Percentiles rank a stretch among this genome's conserved stretches.
These are phyloP conservation scores for Deroplatys truncata DNA, from an alignment of 2,888 invertebrate genomes.

Conservation along the genomic window DNA sequence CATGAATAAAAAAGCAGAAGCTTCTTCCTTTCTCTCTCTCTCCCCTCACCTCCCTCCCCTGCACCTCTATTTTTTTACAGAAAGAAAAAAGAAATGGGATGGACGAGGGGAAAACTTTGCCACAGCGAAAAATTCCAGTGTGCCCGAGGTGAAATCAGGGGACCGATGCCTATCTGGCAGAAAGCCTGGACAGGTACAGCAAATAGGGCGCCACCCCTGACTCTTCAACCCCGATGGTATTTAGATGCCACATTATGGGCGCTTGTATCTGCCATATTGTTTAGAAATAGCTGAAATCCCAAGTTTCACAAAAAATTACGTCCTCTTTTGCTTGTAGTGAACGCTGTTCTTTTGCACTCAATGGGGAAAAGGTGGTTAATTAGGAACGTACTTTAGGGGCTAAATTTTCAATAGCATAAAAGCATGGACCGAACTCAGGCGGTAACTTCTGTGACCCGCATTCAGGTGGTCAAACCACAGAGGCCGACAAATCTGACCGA, in stretches of 20 bases:
- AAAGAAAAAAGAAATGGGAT: neutral
- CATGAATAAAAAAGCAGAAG: slow-evolving; percentile 16
- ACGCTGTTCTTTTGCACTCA: too few species aligned
- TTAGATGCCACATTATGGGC: neutral
- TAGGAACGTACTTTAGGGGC: too few species aligned
- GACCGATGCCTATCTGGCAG: slow-evolving; percentile 8
- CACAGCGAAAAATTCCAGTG: slow-evolving; percentile 4
- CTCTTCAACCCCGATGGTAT: neutral
- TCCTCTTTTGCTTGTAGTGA: too few species aligned
- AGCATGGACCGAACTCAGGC: too few species aligned
- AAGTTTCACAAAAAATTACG: too few species aligned
- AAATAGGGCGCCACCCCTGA: neutral
- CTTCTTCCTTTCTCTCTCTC: slow-evolving; percentile 2
- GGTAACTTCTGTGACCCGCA: too few species aligned
- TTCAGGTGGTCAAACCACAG: too few species aligned
- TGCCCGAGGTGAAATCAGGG: neutral
- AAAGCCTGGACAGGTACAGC: neutral
- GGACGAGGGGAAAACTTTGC: neutral
- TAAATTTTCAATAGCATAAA: too few species aligned
- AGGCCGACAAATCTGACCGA: too few species aligned
- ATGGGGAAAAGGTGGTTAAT: too few species aligned
- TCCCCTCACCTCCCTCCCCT: neutral
- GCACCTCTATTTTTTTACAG: neutral
- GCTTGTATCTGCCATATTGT: too few species aligned
- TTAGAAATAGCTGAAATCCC: too few species aligned